Evolutionary conservation across 2,888 invertebrate species (phyloP), one percentile per base, ranked within the genome.

Genomic region (Oeneis ivallda): DNA sequence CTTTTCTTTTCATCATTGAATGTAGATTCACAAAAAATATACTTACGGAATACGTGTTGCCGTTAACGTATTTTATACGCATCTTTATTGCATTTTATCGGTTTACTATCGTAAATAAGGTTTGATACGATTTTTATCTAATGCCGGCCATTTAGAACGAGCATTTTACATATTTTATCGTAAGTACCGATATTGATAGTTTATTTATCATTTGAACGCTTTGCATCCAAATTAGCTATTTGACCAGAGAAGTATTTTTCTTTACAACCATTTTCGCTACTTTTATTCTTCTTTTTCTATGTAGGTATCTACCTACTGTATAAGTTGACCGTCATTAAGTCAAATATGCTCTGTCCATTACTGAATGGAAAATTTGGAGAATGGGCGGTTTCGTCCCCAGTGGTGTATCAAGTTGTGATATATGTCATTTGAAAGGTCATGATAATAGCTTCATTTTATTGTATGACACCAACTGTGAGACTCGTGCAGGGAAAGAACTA

Each of bases 11-110:
- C 7, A 17, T 41, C 34, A 45, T 34, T 5, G 15, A 32, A 47
- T 45, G 15, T 45, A 45, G 17, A 58, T 58, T 45, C 15, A 34
- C 34, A 15, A 15, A 47, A 47, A 60, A 49, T 60, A n/a, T n/a
- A n/a, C n/a, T 19, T 26, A 39, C 19, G 49, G 39, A 60, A 50
- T 19, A 19, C 39, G 76, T 79, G 79, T 79, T 73, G 71, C 68
- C 74, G 75, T 80, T 78, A 79, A 76, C 78, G 76, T 79, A 81
- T 79, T 83, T 83, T 85, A 86, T 85, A 79, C 77, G 75, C 77
- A 73, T 74, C 72, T 86, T 86, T 84, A 86, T 83, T 79, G 77
- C 68, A 71, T 67, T 79, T 82, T 86, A 87, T 87, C 85, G 77
- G 79, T 81, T 84, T 83, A 83, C 71, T 77, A 80, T 76, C 82